These are phyloP conservation scores for Kryptolebias marmoratus DNA, from an alignment of 2,113 vertebrate species.

Conservation along the genomic window DNA sequence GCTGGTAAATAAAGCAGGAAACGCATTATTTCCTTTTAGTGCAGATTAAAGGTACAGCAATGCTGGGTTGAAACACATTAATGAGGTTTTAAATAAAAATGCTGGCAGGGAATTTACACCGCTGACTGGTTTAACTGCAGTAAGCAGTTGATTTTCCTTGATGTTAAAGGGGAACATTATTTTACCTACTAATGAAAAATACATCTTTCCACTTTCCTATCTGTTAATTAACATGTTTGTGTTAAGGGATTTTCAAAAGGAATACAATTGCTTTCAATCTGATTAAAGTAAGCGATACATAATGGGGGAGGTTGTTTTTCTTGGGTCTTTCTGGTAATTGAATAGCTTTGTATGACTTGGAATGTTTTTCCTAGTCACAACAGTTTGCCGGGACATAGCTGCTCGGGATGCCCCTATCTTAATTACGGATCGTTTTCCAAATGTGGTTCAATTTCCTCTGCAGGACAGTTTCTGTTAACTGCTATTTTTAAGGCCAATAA, in stretches of 20 bases:
- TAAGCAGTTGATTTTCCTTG: constrained; percentile 77
- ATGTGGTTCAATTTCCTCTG: constrained; percentile 87
- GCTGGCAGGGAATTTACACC: constrained; percentile 78
- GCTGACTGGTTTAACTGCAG: constrained; percentile 75
- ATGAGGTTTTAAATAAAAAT: constrained; percentile 82
- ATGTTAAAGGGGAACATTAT: constrained; percentile 79
- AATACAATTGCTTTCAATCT: constrained; percentile 80
- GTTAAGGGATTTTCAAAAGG: constrained; percentile 76
- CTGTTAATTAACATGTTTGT: constrained; percentile 84
- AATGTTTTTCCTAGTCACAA: constrained; percentile 82
- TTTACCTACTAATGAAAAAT: constrained; percentile 79
- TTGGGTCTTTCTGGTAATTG: constrained; percentile 83
- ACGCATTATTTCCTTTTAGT: constrained; percentile 96
- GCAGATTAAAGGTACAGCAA: constrained; percentile 87
- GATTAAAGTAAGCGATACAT: constrained; percentile 85
- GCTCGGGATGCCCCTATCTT: constrained; percentile 82
- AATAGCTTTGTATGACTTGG: constrained; percentile 81
- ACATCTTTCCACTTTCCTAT: constrained; percentile 80
- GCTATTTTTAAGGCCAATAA: constrained; percentile 90
- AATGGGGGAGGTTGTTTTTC: constrained; percentile 80
- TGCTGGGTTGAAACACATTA: constrained; percentile 78
- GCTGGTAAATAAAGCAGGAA: constrained; percentile 98
- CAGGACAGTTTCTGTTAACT: constrained; percentile 90
- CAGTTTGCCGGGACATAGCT: constrained; percentile 66
- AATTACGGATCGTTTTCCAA: constrained; percentile 84